Evolutionary conservation across 2,888 invertebrate species (phyloP).

Genomic region (Cyrtodaria siliqua): DNA sequence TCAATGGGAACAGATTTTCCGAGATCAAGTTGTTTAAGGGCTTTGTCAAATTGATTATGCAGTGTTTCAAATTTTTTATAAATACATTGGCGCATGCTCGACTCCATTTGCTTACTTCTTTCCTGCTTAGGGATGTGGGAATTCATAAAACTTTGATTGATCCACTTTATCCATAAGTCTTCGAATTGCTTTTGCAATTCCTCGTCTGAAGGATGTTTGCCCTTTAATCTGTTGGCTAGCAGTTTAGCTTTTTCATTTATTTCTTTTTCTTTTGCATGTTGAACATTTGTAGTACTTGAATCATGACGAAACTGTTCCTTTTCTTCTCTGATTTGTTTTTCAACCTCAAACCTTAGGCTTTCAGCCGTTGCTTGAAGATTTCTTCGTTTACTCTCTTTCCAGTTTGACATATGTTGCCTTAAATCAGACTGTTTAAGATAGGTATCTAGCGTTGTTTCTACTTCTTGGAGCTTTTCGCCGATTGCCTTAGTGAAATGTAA

Average conservation of each 20-base stretch:
- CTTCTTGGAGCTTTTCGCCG: background rate
- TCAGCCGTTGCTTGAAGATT: background rate
- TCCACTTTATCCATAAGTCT: background rate
- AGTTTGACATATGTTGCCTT: background rate
- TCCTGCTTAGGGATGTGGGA: background rate
- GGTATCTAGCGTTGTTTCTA: background rate
- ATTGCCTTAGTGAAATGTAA: no score
- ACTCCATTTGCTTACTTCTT: background rate
- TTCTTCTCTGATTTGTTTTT: background rate
- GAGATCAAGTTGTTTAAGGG: no score
- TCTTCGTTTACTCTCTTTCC: conserved; percentile 8
- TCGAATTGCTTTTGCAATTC: background rate
- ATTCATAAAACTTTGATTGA: background rate
- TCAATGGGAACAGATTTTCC: no score
- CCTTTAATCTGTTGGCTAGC: background rate
- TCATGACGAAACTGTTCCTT: background rate
- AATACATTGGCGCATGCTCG: no score
- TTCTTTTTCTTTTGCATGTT: background rate
- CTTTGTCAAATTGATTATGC: no score
- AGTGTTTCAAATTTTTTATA: no score
- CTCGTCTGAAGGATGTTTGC: background rate
- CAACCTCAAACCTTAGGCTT: background rate
- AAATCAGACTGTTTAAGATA: conserved; percentile 4
- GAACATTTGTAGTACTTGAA: background rate
- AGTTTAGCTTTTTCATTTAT: background rate